Evolutionary conservation across 2,888 invertebrate genomes (phyloP).

Genomic region (Periphyllus acericola): DNA sequence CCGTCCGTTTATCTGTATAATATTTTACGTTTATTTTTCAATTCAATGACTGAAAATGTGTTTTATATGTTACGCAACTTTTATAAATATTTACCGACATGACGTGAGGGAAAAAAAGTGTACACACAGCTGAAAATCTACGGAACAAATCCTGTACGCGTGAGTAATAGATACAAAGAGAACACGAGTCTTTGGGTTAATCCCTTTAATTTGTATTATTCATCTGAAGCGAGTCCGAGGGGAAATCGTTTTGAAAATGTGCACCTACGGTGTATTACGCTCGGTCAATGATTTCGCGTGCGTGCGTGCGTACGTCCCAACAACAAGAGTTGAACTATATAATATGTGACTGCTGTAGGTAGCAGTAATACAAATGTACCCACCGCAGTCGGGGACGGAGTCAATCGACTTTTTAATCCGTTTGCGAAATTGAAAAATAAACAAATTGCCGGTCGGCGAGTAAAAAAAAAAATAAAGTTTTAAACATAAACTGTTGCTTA

Average conservation of each 20-base stretch:
- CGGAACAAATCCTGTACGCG: background rate
- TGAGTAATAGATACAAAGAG: background rate
- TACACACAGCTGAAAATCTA: too few species aligned
- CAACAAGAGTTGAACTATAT: background rate
- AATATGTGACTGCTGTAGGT: background rate
- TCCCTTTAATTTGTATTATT: slow-evolving; percentile 41
- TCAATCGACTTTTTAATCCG: background rate
- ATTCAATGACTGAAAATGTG: too few species aligned
- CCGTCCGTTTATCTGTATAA: too few species aligned
- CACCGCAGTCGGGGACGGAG: too few species aligned
- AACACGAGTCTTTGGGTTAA: background rate
- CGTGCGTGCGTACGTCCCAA: background rate
- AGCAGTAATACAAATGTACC: too few species aligned
- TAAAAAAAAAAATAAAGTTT: background rate
- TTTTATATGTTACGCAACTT: too few species aligned
- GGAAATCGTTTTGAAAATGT: slow-evolving; percentile 39
- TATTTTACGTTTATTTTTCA: too few species aligned
- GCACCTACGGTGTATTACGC: too few species aligned
- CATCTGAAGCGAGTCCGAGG: slow-evolving; percentile 16
- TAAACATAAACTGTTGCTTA: background rate
- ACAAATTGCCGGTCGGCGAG: background rate
- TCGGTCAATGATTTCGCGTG: background rate
- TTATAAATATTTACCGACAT: too few species aligned
- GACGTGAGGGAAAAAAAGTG: too few species aligned
- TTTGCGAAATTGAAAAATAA: background rate